A percentile compares a stretch with the other conserved stretches of the same genome.
phyloP scores from a whole-genome alignment of 2,888 invertebrate species.

The Pyralis farinalis region DNA sequence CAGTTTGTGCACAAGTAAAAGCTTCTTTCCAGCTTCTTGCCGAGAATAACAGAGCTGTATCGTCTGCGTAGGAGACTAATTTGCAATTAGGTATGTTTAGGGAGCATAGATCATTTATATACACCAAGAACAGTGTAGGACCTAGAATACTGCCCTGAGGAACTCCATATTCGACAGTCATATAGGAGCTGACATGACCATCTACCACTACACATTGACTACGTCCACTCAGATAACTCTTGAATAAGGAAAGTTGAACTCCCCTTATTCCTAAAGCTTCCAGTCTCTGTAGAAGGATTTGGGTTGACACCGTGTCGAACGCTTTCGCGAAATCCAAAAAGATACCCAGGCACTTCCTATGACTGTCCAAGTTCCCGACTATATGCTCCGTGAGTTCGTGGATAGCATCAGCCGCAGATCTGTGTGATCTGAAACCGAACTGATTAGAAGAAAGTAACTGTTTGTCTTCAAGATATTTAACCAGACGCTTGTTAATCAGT shows the following conservation, averaged over 20 bases:
- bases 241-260: neutral
- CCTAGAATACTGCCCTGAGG: neutral
- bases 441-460: constrained; percentile 10
- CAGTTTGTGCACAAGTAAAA: too few relatives aligned
- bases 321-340: constrained; percentile 16
- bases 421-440: constrained; percentile 13
- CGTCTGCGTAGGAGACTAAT: neutral
- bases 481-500: constrained; percentile 10
- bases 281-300: constrained; percentile 9
- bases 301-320: constrained; percentile 16
- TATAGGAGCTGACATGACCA: too few relatives aligned
- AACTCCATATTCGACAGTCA: neutral
- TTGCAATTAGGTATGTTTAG: neutral
- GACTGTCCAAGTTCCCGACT: constrained; percentile 9
- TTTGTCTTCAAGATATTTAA: constrained; percentile 13
- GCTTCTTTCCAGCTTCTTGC: too few relatives aligned
- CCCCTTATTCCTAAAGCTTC: constrained; percentile 12
- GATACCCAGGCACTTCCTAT: constrained; percentile 12
- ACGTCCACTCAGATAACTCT: neutral
- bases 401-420: constrained; percentile 14
- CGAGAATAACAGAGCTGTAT: neutral
- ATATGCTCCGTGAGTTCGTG: constrained; percentile 6
- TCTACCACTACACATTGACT: constrained; percentile 1
- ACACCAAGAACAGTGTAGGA: neutral
- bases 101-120: neutral